Percentiles rank a stretch among this genome's conserved stretches.
phyloP scores from a whole-genome alignment of 2,888 invertebrate species.

The Troides aeacus region DNA sequence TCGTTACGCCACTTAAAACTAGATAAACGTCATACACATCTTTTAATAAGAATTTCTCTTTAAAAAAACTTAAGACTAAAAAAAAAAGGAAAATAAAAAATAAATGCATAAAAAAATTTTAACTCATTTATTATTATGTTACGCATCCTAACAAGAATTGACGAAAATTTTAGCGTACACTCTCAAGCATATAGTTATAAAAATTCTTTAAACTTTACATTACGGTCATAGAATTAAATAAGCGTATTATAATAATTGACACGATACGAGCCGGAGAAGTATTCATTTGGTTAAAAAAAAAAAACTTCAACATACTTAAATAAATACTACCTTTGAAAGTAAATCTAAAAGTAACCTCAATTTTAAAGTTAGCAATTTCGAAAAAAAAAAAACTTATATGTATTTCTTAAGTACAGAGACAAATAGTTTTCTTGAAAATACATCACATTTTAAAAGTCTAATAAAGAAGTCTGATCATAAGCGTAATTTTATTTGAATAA shows the following conservation, averaged over 20 bases:
- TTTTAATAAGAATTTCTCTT: not conserved
- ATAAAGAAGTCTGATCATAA: too few relatives aligned
- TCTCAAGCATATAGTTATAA: constrained; percentile 19
- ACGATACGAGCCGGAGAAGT: not conserved
- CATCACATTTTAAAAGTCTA: not conserved
- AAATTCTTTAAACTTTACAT: not conserved
- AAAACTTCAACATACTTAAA: not conserved
- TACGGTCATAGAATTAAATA: not conserved
- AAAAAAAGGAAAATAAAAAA: constrained; percentile 18
- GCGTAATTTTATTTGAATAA: too few relatives aligned
- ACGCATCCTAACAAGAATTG: constrained; percentile 21
- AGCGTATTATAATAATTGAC: constrained; percentile 11
- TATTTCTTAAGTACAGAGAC: not conserved
- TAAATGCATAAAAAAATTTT: constrained; percentile 12
- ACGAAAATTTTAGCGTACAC: constrained; percentile 17
- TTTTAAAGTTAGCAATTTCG: not conserved
- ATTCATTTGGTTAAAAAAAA: not conserved
- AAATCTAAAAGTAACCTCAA: not conserved
- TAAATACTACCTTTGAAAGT: not conserved
- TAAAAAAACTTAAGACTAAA: not conserved
- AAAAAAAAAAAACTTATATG: constrained; percentile 1
- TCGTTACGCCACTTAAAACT: constrained; percentile 7
- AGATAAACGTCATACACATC: constrained; percentile 10
- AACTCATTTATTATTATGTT: constrained; percentile 28
- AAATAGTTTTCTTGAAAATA: not conserved